Conservation (phyloP, 2,888 invertebrate species). For the Erpobdella octoculata region DNA sequence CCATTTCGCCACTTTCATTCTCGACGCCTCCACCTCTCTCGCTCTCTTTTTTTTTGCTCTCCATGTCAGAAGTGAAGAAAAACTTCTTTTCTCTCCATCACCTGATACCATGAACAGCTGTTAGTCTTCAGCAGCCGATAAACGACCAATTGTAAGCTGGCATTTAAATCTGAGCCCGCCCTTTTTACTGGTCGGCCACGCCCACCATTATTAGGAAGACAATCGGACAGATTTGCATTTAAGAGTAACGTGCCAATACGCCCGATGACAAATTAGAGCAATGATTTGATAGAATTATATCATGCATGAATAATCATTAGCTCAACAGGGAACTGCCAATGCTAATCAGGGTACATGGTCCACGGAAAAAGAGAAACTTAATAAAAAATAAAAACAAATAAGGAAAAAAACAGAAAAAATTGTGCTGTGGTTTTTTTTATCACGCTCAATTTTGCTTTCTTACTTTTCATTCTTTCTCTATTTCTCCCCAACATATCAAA, state of each 20-base stretch:
- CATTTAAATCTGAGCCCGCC: background rate
- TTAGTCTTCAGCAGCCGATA: background rate
- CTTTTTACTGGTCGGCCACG: background rate
- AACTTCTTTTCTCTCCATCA: background rate
- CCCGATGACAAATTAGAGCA: background rate
- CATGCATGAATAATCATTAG: conserved; percentile 1
- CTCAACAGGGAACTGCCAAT: background rate
- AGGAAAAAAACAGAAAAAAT: no score
- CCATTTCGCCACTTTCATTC: background rate
- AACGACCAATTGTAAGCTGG: background rate
- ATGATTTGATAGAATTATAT: background rate
- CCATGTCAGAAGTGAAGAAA: no score
- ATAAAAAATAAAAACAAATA: background rate
- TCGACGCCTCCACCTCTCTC: background rate
- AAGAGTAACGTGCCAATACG: conserved; percentile 7
- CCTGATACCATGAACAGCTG: background rate
- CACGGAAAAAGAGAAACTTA: no score
- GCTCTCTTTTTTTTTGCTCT: background rate
- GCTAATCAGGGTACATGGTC: background rate
- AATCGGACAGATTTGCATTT: conserved; percentile 7
- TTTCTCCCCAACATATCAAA: no score
- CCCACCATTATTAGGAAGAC: conserved; percentile 10
- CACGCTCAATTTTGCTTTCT: no score
- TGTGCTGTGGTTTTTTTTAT: no score
- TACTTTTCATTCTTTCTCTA: no score